Percentiles rank a stretch among this genome's conserved stretches.
These are phyloP conservation scores for Tipula vernalis DNA, from an alignment of 2,888 invertebrate genomes.

Conservation along the genomic window DNA sequence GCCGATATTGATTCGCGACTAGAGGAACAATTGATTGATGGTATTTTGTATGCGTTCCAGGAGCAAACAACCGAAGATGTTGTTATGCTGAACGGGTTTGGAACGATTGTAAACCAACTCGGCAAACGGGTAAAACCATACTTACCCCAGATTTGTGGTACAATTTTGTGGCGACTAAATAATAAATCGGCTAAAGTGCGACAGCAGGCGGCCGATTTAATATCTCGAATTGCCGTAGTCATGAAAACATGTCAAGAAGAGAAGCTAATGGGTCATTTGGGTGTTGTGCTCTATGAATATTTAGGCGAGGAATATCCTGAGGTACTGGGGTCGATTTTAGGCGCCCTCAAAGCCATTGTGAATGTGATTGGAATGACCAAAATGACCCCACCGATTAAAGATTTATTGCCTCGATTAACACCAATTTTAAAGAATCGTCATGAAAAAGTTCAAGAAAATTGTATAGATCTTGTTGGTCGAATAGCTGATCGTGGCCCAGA, in stretches of 20 bases:
- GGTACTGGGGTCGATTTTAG: constrained; percentile 94
- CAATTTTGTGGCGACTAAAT: constrained; percentile 97
- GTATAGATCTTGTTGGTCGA: constrained; percentile 96
- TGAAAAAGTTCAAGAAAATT: constrained; percentile 99
- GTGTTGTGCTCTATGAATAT: constrained; percentile 97
- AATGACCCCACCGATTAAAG: constrained; percentile 99
- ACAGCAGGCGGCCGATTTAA: constrained; percentile 98
- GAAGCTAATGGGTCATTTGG: constrained; percentile 99
- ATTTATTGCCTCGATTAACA: constrained; percentile 87
- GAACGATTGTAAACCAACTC: constrained; percentile 94
- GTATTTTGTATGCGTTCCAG: constrained; percentile 98
- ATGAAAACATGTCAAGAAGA: constrained; percentile 99
- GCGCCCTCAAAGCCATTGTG: constrained; percentile 97
- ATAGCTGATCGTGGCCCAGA: constrained; percentile 98
- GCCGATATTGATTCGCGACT: constrained; percentile 96
- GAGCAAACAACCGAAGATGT: constrained; percentile 99
- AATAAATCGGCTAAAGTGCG: constrained; percentile 99
- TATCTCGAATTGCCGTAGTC: constrained; percentile 94
- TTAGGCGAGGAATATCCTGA: constrained; percentile 99
- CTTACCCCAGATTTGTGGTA: constrained; percentile 98
- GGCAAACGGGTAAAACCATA: constrained; percentile 97
- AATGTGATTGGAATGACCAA: constrained; percentile 99
- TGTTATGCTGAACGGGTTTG: constrained; percentile 98
- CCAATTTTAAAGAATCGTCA: constrained; percentile 95
- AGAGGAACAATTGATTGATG: constrained; percentile 98